Conservation (phyloP, 2,113 vertebrate species). For the Vulpes vulpes region DNA sequence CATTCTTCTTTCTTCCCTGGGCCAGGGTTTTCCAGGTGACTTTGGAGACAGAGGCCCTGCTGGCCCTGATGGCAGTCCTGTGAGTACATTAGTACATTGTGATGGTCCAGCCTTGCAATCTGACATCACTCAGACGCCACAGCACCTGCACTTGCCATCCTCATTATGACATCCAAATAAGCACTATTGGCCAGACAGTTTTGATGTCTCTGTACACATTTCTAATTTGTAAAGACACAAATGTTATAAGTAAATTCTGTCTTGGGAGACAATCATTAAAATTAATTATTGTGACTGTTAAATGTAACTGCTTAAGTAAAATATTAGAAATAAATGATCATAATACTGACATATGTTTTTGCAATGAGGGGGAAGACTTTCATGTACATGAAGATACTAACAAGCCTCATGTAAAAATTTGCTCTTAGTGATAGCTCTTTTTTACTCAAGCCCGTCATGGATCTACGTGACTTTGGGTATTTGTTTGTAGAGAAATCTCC, state of each 20-base stretch:
- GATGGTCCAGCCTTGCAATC: background rate
- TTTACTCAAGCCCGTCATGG: background rate
- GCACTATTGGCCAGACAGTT: background rate
- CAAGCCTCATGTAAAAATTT: background rate
- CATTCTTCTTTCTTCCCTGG: slow-evolving; percentile 37
- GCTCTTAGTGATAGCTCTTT: background rate
- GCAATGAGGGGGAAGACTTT: background rate
- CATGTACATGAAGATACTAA: background rate
- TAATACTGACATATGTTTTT: background rate
- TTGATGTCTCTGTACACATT: background rate
- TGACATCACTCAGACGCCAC: background rate
- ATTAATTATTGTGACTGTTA: slow-evolving; percentile 1
- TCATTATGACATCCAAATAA: background rate
- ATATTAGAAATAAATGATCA: background rate
- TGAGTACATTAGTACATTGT: slow-evolving; percentile 89
- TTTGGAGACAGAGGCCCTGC: slow-evolving; percentile 94
- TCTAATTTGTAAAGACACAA: background rate
- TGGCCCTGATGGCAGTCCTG: slow-evolving; percentile 96
- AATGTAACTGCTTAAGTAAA: background rate
- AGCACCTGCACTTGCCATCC: background rate
- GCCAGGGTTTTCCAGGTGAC: slow-evolving; percentile 93
- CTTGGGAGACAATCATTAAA: background rate
- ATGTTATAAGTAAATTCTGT: background rate
- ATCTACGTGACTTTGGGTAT: background rate
- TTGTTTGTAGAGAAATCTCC: background rate